Conservation (phyloP, 1,140 invertebrate species). For the Marisa cornuarietis region DNA sequence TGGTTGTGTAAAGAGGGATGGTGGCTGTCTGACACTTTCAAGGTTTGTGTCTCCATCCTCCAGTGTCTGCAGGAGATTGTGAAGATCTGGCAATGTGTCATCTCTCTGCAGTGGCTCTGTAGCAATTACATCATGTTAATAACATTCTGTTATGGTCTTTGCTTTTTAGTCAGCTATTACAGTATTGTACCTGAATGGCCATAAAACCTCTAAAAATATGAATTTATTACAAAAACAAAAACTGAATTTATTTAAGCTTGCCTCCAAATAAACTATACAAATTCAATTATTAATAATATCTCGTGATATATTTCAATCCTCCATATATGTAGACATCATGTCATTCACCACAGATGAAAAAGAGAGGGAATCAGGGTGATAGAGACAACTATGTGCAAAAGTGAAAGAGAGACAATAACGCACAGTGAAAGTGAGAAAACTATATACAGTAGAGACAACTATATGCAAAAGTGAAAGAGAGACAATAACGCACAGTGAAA, state of each 20-base stretch:
- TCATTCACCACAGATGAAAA: too few species aligned
- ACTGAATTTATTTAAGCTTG: background rate
- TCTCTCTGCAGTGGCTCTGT: conserved; percentile 41
- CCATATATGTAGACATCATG: too few species aligned
- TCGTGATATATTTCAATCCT: too few species aligned
- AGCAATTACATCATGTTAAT: background rate
- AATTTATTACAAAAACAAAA: background rate
- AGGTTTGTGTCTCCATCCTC: conserved; percentile 51
- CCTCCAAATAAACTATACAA: background rate
- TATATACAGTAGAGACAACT: too few species aligned
- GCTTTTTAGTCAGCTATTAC: background rate
- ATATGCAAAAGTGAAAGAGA: too few species aligned
- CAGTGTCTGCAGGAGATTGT: conserved; percentile 52
- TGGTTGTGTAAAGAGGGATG: conserved; percentile 57
- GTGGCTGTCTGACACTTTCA: conserved; percentile 45
- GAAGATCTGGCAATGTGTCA: conserved; percentile 54
- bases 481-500: too few species aligned
- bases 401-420: too few species aligned
- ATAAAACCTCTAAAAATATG: background rate
- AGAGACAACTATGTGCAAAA: too few species aligned
- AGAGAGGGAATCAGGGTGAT: background rate
- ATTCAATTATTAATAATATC: background rate
- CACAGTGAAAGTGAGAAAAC: too few species aligned
- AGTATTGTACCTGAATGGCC: background rate
- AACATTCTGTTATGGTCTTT: background rate